Evolutionary conservation across 2,888 invertebrate species (phyloP).

Genomic region (Agrochola macilenta): DNA sequence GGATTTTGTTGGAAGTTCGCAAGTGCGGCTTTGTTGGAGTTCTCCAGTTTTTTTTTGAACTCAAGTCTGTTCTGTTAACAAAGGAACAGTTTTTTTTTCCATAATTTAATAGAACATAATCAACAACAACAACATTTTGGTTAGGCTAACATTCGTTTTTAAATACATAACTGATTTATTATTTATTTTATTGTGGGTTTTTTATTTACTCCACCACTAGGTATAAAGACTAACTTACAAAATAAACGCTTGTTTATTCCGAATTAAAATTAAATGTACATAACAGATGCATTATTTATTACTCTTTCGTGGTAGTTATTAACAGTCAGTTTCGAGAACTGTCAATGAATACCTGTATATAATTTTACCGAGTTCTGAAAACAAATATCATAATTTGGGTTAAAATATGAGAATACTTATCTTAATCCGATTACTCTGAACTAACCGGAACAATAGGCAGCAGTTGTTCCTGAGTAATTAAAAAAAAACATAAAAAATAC

Average conservation of each 20-base stretch:
- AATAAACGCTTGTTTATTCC: no score
- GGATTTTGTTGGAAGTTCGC: constrained; percentile 4
- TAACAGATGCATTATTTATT: background rate
- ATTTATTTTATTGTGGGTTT: no score
- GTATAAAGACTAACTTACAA: no score
- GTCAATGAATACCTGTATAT: background rate
- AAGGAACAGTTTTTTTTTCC: background rate
- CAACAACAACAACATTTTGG: background rate
- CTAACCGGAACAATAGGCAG: background rate
- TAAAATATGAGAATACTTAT: constrained; percentile 15
- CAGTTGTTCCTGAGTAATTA: constrained; percentile 5
- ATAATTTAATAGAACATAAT: background rate
- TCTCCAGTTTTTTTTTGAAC: no score
- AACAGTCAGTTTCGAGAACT: no score
- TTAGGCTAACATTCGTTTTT: no score
- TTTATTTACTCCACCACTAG: no score
- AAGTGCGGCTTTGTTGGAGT: constrained; percentile 3
- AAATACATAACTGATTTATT: no score
- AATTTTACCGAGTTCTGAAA: background rate
- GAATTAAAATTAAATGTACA: no score
- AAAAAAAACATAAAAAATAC: constrained; percentile 3
- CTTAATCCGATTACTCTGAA: constrained; percentile 27
- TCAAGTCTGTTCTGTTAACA: no score
- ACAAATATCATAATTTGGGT: constrained; percentile 1
- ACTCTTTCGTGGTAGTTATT: background rate